Percentiles rank a stretch among this genome's conserved stretches.
Conservation (phyloP, 2,888 invertebrate species). For the Acrocyrtus sp. region DNA sequence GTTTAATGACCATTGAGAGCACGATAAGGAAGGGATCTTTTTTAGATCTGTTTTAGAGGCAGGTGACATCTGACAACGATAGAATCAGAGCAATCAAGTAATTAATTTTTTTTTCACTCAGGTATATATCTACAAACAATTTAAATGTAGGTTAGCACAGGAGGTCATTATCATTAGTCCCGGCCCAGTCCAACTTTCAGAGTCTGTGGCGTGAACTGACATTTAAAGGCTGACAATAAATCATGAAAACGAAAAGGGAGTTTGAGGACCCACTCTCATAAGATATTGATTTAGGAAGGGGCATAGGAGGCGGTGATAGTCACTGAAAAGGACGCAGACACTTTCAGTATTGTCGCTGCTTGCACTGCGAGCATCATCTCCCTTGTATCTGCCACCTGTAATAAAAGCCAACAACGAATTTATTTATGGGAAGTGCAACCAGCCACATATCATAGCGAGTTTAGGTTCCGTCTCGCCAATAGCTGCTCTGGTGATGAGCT, state of each 20-base stretch:
- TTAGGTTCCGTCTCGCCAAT: too few relatives aligned
- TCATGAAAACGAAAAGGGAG: conserved; percentile 9
- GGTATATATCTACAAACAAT: too few relatives aligned
- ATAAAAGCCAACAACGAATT: neutral
- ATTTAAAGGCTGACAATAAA: conserved; percentile 20
- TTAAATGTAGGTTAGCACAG: too few relatives aligned
- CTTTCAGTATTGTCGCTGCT: too few relatives aligned
- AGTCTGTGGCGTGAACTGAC: conserved; percentile 16
- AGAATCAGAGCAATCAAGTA: conserved; percentile 28
- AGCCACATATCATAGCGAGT: too few relatives aligned
- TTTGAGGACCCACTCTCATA: neutral
- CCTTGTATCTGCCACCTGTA: neutral
- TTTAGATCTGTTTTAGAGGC: neutral
- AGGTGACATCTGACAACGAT: conserved; percentile 31
- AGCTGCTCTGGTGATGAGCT: neutral
- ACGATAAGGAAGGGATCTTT: conserved; percentile 10
- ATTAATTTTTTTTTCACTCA: too few relatives aligned
- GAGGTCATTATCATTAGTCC: too few relatives aligned
- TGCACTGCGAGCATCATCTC: too few relatives aligned
- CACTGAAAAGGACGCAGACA: too few relatives aligned
- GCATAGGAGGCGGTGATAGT: conserved; percentile 14
- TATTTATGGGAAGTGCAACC: neutral
- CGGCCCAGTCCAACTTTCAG: too few relatives aligned
- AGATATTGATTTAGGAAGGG: neutral
- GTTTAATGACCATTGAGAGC: conserved; percentile 25